Conservation (phyloP, 2,113 vertebrate genomes). For the Rhinolophus ferrumequinum region DNA sequence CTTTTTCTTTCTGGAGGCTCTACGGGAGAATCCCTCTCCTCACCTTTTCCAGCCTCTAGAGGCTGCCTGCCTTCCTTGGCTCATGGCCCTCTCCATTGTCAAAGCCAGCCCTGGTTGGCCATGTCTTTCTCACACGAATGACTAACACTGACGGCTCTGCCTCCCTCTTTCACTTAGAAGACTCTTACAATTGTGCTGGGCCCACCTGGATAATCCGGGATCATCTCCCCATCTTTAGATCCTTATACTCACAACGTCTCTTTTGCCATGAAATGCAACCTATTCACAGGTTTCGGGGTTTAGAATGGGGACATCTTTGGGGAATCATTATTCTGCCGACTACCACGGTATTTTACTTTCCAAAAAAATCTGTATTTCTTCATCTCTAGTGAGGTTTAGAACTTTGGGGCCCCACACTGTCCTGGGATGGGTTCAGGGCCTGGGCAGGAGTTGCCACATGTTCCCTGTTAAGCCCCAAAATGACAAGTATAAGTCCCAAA, state of each 20-base stretch:
- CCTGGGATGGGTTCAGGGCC: not conserved
- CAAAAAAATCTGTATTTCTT: not conserved
- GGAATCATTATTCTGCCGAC: not conserved
- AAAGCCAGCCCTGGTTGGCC: not conserved
- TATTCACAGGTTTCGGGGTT: not conserved
- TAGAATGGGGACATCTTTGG: not conserved
- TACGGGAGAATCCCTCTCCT: not conserved
- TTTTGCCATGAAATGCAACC: not conserved
- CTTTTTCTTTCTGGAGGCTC: not conserved
- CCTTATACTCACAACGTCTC: not conserved
- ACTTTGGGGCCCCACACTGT: not conserved
- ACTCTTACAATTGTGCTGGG: not conserved
- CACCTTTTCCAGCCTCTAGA: not conserved
- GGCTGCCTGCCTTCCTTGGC: not conserved
- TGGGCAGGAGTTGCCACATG: not conserved
- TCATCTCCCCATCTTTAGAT: not conserved
- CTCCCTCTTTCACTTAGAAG: not conserved
- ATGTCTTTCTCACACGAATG: not conserved
- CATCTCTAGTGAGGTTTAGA: slow-evolving; percentile 25
- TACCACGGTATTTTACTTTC: not conserved
- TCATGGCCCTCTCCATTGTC: not conserved
- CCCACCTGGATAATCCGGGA: not conserved
- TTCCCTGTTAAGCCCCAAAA: not conserved
- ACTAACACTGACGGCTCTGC: not conserved
- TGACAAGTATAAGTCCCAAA: not conserved